Conservation (phyloP, 2,113 vertebrate species). For the Bombycilla garrulus region DNA sequence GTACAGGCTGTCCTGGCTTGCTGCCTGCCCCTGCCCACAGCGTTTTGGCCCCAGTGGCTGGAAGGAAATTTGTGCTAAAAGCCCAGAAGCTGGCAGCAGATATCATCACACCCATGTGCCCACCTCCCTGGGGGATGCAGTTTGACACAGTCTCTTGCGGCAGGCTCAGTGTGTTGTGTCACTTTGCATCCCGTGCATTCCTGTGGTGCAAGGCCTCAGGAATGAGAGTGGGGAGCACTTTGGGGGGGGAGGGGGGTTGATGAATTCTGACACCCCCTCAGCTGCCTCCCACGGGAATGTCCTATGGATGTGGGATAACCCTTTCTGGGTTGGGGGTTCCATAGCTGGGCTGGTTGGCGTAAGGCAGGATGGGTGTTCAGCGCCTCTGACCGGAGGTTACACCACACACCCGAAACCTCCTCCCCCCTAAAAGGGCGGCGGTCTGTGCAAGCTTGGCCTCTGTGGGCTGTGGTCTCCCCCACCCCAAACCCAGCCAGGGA, state of each 20-base stretch:
- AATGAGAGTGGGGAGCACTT: not conserved
- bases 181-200: not conserved
- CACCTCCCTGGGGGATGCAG: not conserved
- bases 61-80: not conserved
- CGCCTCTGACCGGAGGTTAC: not conserved
- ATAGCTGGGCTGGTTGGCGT: not conserved
- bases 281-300: not conserved
- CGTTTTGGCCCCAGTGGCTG: not conserved
- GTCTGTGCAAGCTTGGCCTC: not conserved
- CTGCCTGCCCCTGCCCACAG: not conserved
- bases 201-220: not conserved
- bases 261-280: not conserved
- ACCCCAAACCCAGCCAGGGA: not conserved
- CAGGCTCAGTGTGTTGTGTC: not conserved
- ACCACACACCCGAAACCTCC: not conserved
- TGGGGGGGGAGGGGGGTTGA: not conserved
- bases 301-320: not conserved
- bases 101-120: not conserved
- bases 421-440: rapidly evolving
- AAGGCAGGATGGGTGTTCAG: not conserved
- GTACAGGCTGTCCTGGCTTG: not conserved
- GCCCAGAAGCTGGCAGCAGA: not conserved
- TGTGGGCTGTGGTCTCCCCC: not conserved
- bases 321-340: not conserved
- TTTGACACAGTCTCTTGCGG: not conserved